Evolutionary conservation across 2,113 vertebrate genomes (phyloP).

Genomic region (Talpa occidentalis): DNA sequence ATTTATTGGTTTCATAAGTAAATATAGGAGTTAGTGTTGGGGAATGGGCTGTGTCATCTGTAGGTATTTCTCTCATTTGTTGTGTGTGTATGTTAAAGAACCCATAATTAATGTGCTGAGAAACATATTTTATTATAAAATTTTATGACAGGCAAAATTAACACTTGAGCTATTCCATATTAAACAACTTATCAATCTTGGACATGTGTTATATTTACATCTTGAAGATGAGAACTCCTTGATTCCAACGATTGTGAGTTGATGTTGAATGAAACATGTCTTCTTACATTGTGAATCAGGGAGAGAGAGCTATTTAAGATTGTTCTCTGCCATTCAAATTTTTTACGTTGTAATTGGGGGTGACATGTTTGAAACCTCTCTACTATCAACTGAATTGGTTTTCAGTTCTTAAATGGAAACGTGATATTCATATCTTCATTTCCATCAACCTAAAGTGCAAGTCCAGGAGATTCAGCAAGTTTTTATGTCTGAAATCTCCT

Average conservation of each 20-base stretch:
- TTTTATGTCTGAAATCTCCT: background rate
- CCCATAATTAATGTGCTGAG: background rate
- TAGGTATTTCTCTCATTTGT: background rate
- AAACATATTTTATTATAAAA: constrained; percentile 24
- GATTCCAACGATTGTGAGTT: background rate
- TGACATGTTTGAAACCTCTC: background rate
- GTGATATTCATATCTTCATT: background rate
- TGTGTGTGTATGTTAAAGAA: background rate
- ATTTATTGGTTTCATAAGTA: background rate
- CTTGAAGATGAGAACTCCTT: background rate
- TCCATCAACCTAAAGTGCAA: background rate
- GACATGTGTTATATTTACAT: background rate
- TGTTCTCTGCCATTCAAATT: background rate
- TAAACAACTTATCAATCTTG: background rate
- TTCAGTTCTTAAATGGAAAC: background rate
- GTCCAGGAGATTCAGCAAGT: background rate
- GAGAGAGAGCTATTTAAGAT: background rate
- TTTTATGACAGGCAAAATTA: background rate
- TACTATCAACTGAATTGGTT: background rate
- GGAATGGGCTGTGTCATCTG: background rate
- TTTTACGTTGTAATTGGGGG: background rate
- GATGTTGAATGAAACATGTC: background rate
- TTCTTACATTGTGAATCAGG: background rate
- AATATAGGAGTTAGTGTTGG: background rate
- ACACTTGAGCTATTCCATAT: background rate